Percentiles rank a stretch among this genome's conserved stretches.
phyloP scores from a whole-genome alignment of 1,140 invertebrate species.

The Andrena cerasifolii region DNA sequence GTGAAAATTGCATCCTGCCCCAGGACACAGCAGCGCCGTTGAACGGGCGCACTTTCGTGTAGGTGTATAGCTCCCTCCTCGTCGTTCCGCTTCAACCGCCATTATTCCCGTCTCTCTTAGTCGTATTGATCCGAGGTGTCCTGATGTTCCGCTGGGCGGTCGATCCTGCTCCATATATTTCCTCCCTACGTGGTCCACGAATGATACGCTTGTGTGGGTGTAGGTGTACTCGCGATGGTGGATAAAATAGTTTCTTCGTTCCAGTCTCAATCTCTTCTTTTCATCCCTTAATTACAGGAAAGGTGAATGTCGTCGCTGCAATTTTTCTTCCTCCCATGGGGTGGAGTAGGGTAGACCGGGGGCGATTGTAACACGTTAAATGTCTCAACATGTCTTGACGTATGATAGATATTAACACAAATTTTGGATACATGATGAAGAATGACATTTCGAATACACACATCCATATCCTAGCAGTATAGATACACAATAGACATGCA shows the following conservation, averaged over 20 bases:
- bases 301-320: too few species aligned
- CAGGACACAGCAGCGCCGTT: constrained; percentile 41
- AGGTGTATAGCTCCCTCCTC: constrained; percentile 46
- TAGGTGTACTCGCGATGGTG: not conserved
- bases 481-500: too few species aligned
- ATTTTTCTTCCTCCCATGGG: too few species aligned
- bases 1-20: not conserved
- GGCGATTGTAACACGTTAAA: too few species aligned
- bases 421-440: too few species aligned
- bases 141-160: constrained; percentile 68
- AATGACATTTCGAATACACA: too few species aligned
- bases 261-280: not conserved
- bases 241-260: not conserved
- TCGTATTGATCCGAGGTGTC: constrained; percentile 74
- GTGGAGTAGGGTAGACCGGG: too few species aligned
- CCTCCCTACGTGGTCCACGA: constrained; percentile 14
- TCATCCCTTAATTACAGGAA: too few species aligned
- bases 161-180: constrained; percentile 64
- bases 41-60: constrained; percentile 32
- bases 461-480: too few species aligned
- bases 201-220: not conserved
- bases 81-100: constrained; percentile 27
- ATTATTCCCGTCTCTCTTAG: constrained; percentile 65
- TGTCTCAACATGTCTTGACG: too few species aligned
- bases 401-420: too few species aligned